Percentiles rank a stretch among this genome's conserved stretches.
These are phyloP conservation scores for Capromys pilorides DNA, from an alignment of 2,797 vertebrate species.

Conservation along the genomic window DNA sequence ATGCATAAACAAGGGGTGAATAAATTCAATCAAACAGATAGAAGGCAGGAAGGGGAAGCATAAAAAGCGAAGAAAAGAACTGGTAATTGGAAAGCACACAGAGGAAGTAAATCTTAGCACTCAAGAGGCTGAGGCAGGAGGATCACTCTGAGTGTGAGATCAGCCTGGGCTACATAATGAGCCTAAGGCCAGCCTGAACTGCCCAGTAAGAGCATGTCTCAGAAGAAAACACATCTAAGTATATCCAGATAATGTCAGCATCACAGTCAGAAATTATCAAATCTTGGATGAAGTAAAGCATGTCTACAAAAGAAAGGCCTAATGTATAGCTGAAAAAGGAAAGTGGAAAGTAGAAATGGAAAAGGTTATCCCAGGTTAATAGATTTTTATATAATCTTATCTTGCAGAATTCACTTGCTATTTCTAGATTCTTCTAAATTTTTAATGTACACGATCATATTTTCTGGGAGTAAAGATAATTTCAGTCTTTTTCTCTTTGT, in stretches of 20 bases:
- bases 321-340: background rate
- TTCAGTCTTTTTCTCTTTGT: background rate
- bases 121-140: too few relatives aligned
- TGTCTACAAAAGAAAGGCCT: background rate
- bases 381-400: background rate
- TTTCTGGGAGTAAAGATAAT: background rate
- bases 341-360: background rate
- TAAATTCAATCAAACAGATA: background rate
- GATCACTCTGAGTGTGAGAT: too few relatives aligned
- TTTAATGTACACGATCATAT: background rate
- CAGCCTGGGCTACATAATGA: too few relatives aligned
- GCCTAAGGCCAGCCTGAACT: too few relatives aligned
- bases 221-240: background rate
- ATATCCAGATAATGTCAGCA: background rate
- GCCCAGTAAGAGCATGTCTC: too few relatives aligned
- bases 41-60: background rate
- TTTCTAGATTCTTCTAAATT: slow-evolving; percentile 4
- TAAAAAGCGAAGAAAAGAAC: background rate
- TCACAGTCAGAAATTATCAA: background rate
- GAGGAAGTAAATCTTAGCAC: background rate
- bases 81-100: background rate
- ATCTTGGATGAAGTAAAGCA: background rate
- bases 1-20: background rate
- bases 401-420: background rate
- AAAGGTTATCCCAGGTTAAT: background rate